Conservation (phyloP, 2,113 vertebrate species). For the Laticauda colubrina region DNA sequence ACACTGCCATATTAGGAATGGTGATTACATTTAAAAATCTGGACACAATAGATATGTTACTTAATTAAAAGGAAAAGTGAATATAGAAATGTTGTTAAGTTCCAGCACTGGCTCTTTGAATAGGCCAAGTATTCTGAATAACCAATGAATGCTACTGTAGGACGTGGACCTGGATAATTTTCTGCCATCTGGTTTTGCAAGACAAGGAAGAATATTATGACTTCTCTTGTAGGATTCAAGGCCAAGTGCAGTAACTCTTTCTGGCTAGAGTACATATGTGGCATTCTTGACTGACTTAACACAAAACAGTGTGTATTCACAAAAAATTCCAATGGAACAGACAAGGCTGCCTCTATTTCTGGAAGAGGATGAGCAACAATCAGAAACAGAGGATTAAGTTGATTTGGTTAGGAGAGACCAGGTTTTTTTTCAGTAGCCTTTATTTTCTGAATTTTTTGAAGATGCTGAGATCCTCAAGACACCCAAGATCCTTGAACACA, state of each 20-base stretch:
- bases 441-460: conserved; percentile 1
- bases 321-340: not conserved
- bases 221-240: not conserved
- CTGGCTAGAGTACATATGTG: not conserved
- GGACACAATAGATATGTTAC: not conserved
- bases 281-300: not conserved
- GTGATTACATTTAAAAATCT: not conserved
- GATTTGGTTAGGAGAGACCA: not conserved
- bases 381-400: not conserved
- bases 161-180: not conserved
- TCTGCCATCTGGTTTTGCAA: conserved; percentile 13
- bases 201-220: conserved; percentile 6
- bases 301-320: not conserved
- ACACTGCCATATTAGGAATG: not conserved
- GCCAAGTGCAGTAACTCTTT: conserved; percentile 6
- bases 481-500: not conserved
- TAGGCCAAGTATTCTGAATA: not conserved
- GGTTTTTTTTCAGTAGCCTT: not conserved
- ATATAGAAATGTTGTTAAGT: not conserved
- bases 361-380: not conserved
- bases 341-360: not conserved
- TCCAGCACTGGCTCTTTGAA: conserved; percentile 2
- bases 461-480: not conserved
- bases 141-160: not conserved
- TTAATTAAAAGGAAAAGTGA: conserved; percentile 5